Base-by-base conservation (phyloP, 2,888 invertebrate species). In the Zaprionus lineosus region DNA sequence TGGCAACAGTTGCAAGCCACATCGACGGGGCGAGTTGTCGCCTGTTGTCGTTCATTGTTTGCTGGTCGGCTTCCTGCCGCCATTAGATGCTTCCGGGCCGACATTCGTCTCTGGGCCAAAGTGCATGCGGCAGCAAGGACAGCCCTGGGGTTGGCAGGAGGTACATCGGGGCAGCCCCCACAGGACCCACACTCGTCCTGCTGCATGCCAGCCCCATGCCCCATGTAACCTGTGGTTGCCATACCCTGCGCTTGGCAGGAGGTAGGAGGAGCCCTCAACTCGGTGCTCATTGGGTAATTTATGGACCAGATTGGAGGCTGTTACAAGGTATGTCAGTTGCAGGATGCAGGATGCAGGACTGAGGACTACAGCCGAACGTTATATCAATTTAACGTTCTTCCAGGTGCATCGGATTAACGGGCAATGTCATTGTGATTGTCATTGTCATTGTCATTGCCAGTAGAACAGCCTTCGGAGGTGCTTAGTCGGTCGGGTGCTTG, bases 11-110 rank as follows among this genome's bases (percentile, higher is more conserved):
- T 56, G 55, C 43, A 60, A 41, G 36, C 52, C 52, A 57, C 26
- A 28, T 33, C 57, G 55, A 31, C 51, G n/a, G n/a, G n/a, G n/a
- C n/a, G n/a, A 44, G 65, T 61, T 67, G 52, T 50, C 41, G 56
- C 39, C 34, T 57, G 46, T 59, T 52, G 39, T 61, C 57, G 61
- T 68, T 61, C 63, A 71, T 60, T 79, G 72, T 74, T 75, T 74
- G 82, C 57, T 70, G 53, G 31, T 70, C 63, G 58, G 58, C 64
- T 77, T 84, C 84, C 76, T 79, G 81, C 57, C 74, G 79, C 62
- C 78, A 70, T 75, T 77, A 68, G 52, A 60, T 56, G 73, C 62
- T 77, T 84, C 84, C 84, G 67, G 61, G 33, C 63, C 60, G 64
- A 55, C 77, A 68, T 55, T 52, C 73, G 40, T 33, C 50, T 44